Evolutionary conservation across 2,888 invertebrate species (phyloP).

Genomic region (Hyppa rectilinea): DNA sequence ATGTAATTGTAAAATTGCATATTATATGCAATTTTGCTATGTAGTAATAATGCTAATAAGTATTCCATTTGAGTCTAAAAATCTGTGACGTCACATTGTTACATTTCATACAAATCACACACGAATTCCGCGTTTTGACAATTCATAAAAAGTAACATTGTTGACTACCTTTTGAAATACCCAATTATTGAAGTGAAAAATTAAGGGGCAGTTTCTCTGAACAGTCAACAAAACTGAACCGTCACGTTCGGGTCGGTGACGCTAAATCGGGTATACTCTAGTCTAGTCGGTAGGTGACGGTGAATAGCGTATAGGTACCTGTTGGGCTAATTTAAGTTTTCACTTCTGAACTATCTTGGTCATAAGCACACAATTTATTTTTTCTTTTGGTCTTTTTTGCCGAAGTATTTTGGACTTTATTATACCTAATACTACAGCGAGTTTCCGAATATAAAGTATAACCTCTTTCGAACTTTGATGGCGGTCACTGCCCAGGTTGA

Average conservation of each 20-base stretch:
- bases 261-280: not conserved
- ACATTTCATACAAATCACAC: too few species aligned
- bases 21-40: too few species aligned
- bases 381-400: not conserved
- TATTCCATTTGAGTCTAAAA: too few species aligned
- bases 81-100: too few species aligned
- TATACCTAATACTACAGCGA: too few species aligned
- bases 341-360: not conserved
- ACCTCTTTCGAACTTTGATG: not conserved
- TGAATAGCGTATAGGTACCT: not conserved
- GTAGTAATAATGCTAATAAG: too few species aligned
- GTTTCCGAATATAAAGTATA: not conserved
- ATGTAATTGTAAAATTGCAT: too few species aligned
- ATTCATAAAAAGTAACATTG: too few species aligned
- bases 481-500: constrained; percentile 8
- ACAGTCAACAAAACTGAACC: not conserved
- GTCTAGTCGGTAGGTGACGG: not conserved
- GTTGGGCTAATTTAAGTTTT: not conserved
- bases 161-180: too few species aligned
- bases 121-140: too few species aligned
- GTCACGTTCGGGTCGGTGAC: not conserved
- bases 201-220: not conserved
- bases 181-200: not conserved
- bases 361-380: not conserved
- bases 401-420: not conserved